A percentile compares a stretch with the other conserved stretches of the same genome.
Conservation (phyloP, 2,113 vertebrate genomes). For the Ancistrus triradiatus region DNA sequence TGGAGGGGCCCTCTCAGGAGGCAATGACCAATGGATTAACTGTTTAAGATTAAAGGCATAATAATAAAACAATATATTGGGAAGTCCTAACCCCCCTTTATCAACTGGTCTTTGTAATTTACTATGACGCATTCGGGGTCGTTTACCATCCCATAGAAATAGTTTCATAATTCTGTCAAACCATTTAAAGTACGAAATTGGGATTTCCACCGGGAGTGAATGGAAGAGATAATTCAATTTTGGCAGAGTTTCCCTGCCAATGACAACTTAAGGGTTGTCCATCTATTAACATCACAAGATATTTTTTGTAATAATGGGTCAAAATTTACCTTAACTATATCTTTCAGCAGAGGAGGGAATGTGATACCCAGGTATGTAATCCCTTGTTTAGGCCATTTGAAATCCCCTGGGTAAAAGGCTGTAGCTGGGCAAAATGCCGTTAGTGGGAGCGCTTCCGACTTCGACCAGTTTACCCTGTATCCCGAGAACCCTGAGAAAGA, state of each 20-base stretch:
- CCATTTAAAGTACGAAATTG: slow-evolving; percentile 1
- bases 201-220: slow-evolving; percentile 4
- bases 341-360: background rate
- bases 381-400: too few relatives aligned
- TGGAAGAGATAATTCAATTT: slow-evolving; percentile 6
- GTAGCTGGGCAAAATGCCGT: background rate
- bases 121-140: background rate
- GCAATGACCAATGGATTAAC: background rate
- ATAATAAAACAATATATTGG: slow-evolving; percentile 6
- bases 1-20: background rate
- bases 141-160: slow-evolving; percentile 19
- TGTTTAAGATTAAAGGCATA: background rate
- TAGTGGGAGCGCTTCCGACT: background rate
- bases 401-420: background rate
- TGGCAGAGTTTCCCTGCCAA: slow-evolving; percentile 2
- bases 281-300: slow-evolving; percentile 7
- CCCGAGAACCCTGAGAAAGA: slow-evolving; percentile 13
- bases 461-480: slow-evolving; percentile 13
- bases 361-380: slow-evolving; percentile 5
- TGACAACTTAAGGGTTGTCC: background rate
- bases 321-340: slow-evolving; percentile 3
- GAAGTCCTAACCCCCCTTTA: background rate
- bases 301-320: slow-evolving; percentile 11
- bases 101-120: background rate
- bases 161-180: slow-evolving; percentile 3